phyloP scores from a whole-genome alignment of 2,113 vertebrate genomes.

The Toxotes chatareus region DNA sequence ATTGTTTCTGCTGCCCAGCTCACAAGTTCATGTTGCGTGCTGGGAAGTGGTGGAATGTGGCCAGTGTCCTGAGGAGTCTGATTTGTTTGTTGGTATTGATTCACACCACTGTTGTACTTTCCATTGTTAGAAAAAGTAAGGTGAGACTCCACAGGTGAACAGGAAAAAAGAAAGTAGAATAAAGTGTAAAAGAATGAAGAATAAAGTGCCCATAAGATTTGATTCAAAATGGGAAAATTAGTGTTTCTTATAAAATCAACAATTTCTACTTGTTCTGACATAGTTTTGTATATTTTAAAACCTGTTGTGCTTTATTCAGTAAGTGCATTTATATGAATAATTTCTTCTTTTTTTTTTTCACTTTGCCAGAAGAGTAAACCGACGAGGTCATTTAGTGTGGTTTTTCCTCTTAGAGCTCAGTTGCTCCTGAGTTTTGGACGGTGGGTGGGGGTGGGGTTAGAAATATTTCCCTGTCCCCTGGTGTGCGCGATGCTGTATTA shows the following conservation, averaged over 20 bases:
- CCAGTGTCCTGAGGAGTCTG: neutral
- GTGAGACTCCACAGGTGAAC: neutral
- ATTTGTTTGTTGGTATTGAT: neutral
- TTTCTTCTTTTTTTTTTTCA: too few species aligned
- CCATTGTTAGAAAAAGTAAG: neutral
- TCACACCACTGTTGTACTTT: neutral
- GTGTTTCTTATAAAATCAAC: neutral
- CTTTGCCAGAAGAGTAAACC: constrained; percentile 9
- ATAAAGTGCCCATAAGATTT: neutral
- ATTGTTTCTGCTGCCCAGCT: constrained; percentile 35
- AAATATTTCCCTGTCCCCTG: constrained; percentile 81
- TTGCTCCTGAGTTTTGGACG: constrained; percentile 65
- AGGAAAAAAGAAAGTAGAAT: neutral
- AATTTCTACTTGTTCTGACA: neutral
- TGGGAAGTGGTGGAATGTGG: constrained; percentile 24
- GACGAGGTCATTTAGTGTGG: constrained; percentile 27
- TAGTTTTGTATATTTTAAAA: neutral
- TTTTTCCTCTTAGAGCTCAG: constrained; percentile 53
- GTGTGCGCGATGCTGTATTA: constrained; percentile 83
- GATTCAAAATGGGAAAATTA: neutral
- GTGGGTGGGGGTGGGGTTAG: constrained; percentile 57
- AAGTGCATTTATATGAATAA: neutral
- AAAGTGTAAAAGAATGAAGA: neutral
- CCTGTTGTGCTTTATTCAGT: neutral
- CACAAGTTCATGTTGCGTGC: neutral